A percentile compares a stretch with the other conserved stretches of the same genome.
phyloP scores from a whole-genome alignment of 2,113 vertebrate genomes.

The Orthonyx spaldingii region DNA sequence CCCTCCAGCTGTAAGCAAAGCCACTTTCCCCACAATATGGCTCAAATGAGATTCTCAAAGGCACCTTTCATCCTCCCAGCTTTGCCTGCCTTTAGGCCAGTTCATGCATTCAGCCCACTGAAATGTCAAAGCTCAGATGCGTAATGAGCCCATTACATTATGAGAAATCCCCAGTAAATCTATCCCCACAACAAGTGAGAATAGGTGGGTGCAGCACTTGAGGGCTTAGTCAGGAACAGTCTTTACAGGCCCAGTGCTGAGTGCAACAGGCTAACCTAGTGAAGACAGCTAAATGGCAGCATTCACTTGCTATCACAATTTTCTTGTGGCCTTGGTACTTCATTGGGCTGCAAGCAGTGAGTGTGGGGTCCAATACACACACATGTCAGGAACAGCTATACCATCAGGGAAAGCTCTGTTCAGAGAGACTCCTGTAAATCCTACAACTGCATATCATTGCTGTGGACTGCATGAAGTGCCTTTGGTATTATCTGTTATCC shows the following conservation, averaged over 20 bases:
- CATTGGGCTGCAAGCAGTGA: not conserved
- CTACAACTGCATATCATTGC: not conserved
- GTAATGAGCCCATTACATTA: not conserved
- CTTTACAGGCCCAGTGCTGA: not conserved
- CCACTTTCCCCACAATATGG: not conserved
- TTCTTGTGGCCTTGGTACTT: not conserved
- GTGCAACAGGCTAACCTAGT: not conserved
- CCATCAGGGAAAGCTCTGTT: not conserved
- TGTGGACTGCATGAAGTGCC: not conserved
- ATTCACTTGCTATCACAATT: not conserved
- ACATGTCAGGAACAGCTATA: not conserved
- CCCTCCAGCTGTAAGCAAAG: not conserved
- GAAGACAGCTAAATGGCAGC: not conserved
- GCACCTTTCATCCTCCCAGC: constrained; percentile 28
- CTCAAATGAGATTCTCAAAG: constrained; percentile 33
- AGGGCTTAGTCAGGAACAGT: not conserved
- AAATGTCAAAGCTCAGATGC: constrained; percentile 55
- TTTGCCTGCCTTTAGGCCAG: not conserved
- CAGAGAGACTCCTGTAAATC: not conserved
- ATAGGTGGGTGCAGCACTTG: not conserved
- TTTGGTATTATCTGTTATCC: not conserved
- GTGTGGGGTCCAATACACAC: not conserved
- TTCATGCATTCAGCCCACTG: constrained; percentile 16
- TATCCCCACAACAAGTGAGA: not conserved
- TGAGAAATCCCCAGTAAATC: not conserved